phyloP scores from a whole-genome alignment of 2,888 invertebrate genomes.

The Lasius fuliginosus region DNA sequence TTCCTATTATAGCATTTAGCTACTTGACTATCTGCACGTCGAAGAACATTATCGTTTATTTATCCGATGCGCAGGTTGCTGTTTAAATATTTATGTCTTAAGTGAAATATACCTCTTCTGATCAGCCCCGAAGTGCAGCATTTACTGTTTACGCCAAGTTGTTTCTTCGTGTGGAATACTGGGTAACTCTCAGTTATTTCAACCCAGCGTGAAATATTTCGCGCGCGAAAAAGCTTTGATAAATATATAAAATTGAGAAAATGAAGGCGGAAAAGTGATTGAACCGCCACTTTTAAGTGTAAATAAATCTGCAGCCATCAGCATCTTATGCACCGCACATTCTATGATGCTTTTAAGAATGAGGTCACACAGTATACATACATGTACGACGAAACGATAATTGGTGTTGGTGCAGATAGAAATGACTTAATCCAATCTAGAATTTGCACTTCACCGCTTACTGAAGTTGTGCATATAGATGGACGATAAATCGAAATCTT shows the following conservation, averaged over 20 bases:
- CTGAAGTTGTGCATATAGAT: conserved; percentile 50
- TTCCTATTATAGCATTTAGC: conserved; percentile 25
- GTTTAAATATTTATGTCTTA: conserved; percentile 60
- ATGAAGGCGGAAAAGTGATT: background rate
- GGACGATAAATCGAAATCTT: conserved; percentile 24
- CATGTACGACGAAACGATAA: background rate
- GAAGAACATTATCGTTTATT: conserved; percentile 13
- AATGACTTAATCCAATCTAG: conserved; percentile 68
- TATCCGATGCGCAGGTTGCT: background rate
- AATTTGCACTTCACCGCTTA: conserved; percentile 59
- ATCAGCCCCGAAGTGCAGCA: conserved; percentile 30
- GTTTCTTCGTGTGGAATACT: background rate
- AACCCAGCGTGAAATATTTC: background rate
- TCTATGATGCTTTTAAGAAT: conserved; percentile 8
- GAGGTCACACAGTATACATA: conserved; percentile 28
- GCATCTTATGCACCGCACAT: background rate
- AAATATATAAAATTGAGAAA: conserved; percentile 24
- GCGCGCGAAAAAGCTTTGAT: background rate
- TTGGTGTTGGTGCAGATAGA: conserved; percentile 21
- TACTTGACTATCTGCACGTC: background rate
- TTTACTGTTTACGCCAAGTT: conserved; percentile 29
- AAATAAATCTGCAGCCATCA: conserved; percentile 5
- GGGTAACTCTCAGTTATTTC: conserved; percentile 5
- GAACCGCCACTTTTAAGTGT: background rate
- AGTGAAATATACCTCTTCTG: conserved; percentile 50